Evolutionary conservation across 2,113 vertebrate genomes (phyloP).

Genomic region (Zeus faber): DNA sequence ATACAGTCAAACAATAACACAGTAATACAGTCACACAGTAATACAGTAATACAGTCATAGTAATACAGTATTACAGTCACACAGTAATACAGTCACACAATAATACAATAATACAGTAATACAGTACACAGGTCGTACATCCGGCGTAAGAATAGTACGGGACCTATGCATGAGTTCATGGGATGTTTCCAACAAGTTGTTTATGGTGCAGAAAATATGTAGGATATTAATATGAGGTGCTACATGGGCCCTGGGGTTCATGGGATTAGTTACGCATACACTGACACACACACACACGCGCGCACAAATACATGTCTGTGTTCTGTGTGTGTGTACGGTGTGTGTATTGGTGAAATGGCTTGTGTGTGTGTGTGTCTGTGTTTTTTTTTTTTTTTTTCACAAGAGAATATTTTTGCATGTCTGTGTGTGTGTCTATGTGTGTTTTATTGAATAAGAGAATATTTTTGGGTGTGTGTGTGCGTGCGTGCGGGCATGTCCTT

Average conservation of each 20-base stretch:
- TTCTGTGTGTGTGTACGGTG: neutral
- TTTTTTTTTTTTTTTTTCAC: no score
- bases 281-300: neutral
- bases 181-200: neutral
- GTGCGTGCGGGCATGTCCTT: neutral
- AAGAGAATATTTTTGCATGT: neutral
- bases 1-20: no score
- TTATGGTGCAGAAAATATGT: neutral
- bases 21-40: no score
- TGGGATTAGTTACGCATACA: neutral
- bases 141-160: neutral
- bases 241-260: neutral
- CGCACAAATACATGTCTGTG: neutral
- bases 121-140: neutral
- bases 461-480: neutral
- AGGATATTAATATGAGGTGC: neutral
- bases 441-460: constrained; percentile 2
- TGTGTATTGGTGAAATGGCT: neutral
- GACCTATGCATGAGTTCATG: neutral
- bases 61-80: no score
- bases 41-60: no score
- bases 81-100: no score
- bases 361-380: neutral
- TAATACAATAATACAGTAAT: no score
- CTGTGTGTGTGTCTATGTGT: constrained; percentile 1